Conservation (phyloP, 2,113 vertebrate species). For the Pterocles orientalis region DNA sequence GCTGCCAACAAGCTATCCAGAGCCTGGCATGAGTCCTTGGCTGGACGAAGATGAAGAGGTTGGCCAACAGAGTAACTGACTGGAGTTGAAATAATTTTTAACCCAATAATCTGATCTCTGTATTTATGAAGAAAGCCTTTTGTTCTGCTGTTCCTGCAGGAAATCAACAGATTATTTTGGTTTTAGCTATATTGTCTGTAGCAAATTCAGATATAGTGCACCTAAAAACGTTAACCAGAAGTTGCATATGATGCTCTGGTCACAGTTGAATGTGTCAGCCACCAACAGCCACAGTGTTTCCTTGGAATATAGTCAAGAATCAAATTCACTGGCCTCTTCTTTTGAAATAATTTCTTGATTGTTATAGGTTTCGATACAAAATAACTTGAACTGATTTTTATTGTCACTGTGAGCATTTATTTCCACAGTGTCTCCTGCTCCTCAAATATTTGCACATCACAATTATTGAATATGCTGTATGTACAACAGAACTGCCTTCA, state of each 20-base stretch:
- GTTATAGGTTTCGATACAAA: neutral
- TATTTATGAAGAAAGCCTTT: constrained; percentile 8
- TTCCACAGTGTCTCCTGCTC: neutral
- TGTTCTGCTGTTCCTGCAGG: neutral
- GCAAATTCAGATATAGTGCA: neutral
- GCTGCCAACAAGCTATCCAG: constrained; percentile 35
- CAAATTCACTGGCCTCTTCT: neutral
- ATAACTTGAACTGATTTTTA: neutral
- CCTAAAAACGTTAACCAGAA: constrained; percentile 15
- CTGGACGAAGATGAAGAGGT: neutral
- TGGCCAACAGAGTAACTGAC: constrained; percentile 22
- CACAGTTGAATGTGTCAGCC: neutral
- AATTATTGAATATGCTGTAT: neutral
- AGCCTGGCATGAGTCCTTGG: constrained; percentile 44
- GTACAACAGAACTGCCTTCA: neutral
- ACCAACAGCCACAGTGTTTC: neutral
- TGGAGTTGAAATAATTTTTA: constrained; percentile 42
- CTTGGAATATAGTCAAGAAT: neutral
- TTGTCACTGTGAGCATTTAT: neutral
- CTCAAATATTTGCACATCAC: neutral
- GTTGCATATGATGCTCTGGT: neutral
- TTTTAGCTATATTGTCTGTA: neutral
- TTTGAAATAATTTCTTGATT: neutral
- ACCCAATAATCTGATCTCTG: constrained; percentile 20
- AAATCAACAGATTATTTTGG: neutral